Percentiles rank a stretch among this genome's conserved stretches.
Evolutionary conservation across 2,113 vertebrate species (phyloP).

Genomic region (Telmatochromis sp.): DNA sequence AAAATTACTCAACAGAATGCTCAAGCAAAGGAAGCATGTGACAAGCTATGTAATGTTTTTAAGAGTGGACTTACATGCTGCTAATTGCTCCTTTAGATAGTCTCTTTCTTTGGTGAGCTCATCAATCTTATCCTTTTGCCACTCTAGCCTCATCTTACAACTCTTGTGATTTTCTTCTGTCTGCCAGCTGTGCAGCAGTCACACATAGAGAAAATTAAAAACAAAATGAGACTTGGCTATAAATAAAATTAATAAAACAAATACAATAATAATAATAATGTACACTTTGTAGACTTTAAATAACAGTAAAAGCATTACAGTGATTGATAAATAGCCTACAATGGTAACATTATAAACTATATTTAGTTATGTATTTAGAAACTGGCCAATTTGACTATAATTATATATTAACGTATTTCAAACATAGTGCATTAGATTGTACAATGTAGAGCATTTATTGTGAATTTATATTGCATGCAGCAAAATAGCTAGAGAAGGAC

Average conservation of each 20-base stretch:
- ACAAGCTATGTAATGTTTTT: no score
- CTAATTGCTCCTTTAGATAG: no score
- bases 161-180: no score
- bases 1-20: no score
- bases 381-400: neutral
- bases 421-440: neutral
- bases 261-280: rapidly evolving
- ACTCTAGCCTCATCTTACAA: no score
- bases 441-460: neutral
- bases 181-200: neutral
- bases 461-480: neutral
- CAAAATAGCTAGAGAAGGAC: neutral
- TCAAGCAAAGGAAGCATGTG: no score
- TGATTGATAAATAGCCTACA: neutral
- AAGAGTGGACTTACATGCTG: no score
- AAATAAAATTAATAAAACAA: neutral
- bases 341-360: rapidly evolving
- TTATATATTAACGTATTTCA: neutral
- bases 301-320: neutral
- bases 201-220: no score
- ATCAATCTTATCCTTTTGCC: no score
- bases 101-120: no score
- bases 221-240: no score
- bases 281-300: neutral
- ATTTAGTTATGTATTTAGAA: neutral